Evolutionary conservation across 2,888 invertebrate genomes (phyloP), one percentile per base, ranked within the genome.

Genomic region (Heteropelma amictum): DNA sequence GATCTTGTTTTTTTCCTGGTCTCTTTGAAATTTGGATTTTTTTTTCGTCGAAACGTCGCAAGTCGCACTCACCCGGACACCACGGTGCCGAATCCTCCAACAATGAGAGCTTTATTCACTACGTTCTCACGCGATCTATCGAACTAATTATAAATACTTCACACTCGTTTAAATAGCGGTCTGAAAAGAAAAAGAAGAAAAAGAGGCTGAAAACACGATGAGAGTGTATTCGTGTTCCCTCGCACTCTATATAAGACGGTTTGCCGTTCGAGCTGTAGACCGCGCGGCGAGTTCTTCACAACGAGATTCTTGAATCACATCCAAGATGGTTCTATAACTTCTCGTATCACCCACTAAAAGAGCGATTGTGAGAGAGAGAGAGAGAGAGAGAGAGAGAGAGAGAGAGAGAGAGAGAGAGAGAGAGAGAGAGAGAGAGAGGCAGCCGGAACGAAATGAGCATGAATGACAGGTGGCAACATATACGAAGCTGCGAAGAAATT

Each of bases 291-390:
- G 69, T 80, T 80, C 72, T 78, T 77, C 77, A 79, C 61, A 63
- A 75, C 54, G 67, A 64, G 65, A 80, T 80, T 76, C 78, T 81
- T 85, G 86, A 82, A 80, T 54, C 7, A 7, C 10, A 28, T 83
- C 84, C 85, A 85, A 77, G 65, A 74, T 53, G 64, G 21, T 60
- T 63, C 40, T 80, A 35, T 80, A 72, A 76, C 81, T 86, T 82
- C 78, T 80, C 83, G 82, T 84, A 82, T 85, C 84, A 28, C 72
- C 33, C 45, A 54, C 53, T 12, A 54, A 28, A 47, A 67, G 21
- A 26, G 21, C 14, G 30, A 4, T 28, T n/a, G 17, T 6, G 23
- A 26, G 26, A 35, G 38, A 35, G 26, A 19, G 23, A 51, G 23
- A 40, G 23, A 17, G 45, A 68, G 49, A 49, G 17, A 63, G 23